These are phyloP conservation scores for Formica exsecta DNA, from an alignment of 1,140 invertebrate genomes.

Conservation along the genomic window DNA sequence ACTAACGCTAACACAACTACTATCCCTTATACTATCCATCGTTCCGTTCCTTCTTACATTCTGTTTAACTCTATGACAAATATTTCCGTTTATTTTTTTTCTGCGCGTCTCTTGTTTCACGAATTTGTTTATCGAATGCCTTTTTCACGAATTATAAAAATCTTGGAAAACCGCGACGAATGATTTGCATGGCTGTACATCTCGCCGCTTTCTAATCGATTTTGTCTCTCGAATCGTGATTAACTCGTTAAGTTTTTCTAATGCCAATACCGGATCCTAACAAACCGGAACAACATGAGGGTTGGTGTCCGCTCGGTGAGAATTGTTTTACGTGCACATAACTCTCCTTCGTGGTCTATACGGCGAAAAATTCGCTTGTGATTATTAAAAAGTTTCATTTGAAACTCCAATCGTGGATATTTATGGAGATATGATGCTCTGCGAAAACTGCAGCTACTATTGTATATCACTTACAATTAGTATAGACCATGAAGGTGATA, in stretches of 20 bases:
- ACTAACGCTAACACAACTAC: slow-evolving; percentile 79
- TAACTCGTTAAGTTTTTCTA: slow-evolving; percentile 91
- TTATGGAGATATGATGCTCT: background rate
- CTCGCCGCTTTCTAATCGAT: slow-evolving; percentile 26
- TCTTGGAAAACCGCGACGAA: slow-evolving; percentile 17
- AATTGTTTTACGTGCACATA: slow-evolving; percentile 84
- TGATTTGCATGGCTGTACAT: slow-evolving; percentile 10
- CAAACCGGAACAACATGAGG: slow-evolving; percentile 94
- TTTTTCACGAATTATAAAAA: background rate
- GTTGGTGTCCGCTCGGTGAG: slow-evolving; percentile 94
- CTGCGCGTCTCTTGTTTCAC: slow-evolving; percentile 70
- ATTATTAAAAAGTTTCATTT: background rate
- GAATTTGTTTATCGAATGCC: slow-evolving; percentile 38
- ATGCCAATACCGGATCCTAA: slow-evolving; percentile 93
- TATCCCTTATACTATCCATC: slow-evolving; percentile 67
- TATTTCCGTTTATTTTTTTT: slow-evolving; percentile 56
- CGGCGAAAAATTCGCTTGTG: slow-evolving; percentile 4
- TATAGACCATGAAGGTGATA: slow-evolving; percentile 68
- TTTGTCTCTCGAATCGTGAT: slow-evolving; percentile 79
- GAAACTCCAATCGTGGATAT: background rate
- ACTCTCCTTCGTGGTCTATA: slow-evolving; percentile 78
- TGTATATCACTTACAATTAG: background rate
- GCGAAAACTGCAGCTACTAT: background rate
- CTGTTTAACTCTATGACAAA: slow-evolving; percentile 33
- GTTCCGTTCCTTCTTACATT: slow-evolving; percentile 60